Evolutionary conservation across 2,888 invertebrate genomes (phyloP), one percentile per base, ranked within the genome.

Genomic region (Cheilosia variabilis): DNA sequence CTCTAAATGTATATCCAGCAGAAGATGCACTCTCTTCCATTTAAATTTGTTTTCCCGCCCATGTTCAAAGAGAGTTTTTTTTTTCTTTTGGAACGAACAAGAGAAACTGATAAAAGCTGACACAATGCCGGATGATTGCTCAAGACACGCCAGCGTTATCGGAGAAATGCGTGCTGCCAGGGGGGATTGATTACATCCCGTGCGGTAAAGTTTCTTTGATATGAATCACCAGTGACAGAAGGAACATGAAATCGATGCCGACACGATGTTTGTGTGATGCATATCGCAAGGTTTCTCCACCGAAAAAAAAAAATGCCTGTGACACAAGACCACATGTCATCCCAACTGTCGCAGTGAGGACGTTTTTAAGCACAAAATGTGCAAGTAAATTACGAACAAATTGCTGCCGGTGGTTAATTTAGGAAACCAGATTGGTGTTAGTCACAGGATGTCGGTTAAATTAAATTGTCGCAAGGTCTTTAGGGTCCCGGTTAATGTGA

Each of bases 41-140:
- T 47, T 7, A 1, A 31, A n/a, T 55, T 31, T 10, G 43, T 52
- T 10, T 41, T 58, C 19, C 37, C 27, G 31, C 31, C 19, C 31
- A 65, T 73, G 52, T 66, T 57, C 37, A 22, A 17, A 55, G 43
- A 53, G 68, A 53, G 47, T 2, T 15, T 47, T 5, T 15, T 37
- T n/a, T 65, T 22, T 47, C 15, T 65, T 50, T 50, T 52, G 55
- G 47, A 75, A 47, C 47, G 24, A 17, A 58, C 24, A 41, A 62
- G 52, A 57, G 71, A 50, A 79, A 84, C 63, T 79, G 79, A 84
- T 84, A 79, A 83, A 83, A 73, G 66, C 57, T 77, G 66, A 76
- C 77, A 82, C 77, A 82, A 76, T 82, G 71, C 66, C 72, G 82
- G 71, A 77, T 77, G 82, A 53, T 66, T 72, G 82, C 66, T 22